Evolutionary conservation across 2,797 vertebrate genomes (phyloP), one percentile per base, ranked within the genome.

Genomic region (Halcyon badia): DNA sequence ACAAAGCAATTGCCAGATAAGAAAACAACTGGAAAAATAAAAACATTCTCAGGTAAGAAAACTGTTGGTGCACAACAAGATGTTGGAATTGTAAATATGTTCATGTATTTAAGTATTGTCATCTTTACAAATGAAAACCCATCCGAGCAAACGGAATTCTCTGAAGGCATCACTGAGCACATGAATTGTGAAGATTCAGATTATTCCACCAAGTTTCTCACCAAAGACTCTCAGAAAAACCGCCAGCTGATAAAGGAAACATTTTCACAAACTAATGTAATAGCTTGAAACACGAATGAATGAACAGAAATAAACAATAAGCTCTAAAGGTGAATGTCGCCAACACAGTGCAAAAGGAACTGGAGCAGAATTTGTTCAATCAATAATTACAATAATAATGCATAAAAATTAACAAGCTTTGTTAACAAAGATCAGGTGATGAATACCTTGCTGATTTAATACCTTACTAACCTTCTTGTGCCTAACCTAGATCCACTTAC

Each of bases 71-170:
- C 87, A 69, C 46, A 80, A 26, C 11, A 69, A 62, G n/a, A 75
- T 2, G 1, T 0, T 48, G 17, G 21, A 71, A 66, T 52, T 51
- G 58, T 2, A 54, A 66, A 66, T n/a, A 42, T 0, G 2, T 58
- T 37, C 42, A 2, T 60, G 46, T 30, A 0, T 1, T 19, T 41
- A 52, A 58, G 22, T 70, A 61, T 20, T 75, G 61, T 42, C 14
- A 60, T 14, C 15, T 75, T 30, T 56, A 56, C 30, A 83, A 39
- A 75, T 8, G 4, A 88, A 81, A 78, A 37, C 3, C 5, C 14
- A 42, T n/a, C 51, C n/a, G 41, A 75, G 42, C 61, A 90, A 80
- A 70, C 5, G 6, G n/a, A 52, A 15, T 16, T 42, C 70, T 81
- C 35, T 33, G 21, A 78, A 68, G 35, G 22, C 4, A 73, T 11